These are phyloP conservation scores for Apamea epomidion DNA, from an alignment of 2,888 invertebrate species.

Conservation along the genomic window DNA sequence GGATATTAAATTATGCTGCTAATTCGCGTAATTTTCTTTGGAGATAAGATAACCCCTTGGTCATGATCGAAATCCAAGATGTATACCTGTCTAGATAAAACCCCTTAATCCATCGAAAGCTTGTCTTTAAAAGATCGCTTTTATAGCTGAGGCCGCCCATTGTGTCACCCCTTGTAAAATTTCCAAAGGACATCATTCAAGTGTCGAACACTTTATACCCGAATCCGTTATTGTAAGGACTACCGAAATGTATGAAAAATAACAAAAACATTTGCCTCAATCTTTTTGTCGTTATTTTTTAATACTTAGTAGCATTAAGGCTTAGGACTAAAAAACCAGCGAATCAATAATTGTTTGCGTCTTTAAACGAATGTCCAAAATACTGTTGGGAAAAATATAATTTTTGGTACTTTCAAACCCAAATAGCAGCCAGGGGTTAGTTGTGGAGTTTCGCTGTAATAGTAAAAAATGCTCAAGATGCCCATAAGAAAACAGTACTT, in stretches of 20 bases:
- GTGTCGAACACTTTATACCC: too few species aligned
- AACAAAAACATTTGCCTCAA: too few species aligned
- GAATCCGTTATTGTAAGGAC: too few species aligned
- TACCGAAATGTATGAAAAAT: too few species aligned
- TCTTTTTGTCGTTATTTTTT: too few species aligned
- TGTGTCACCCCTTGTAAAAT: not conserved
- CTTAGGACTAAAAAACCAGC: too few species aligned
- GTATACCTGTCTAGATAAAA: conserved; percentile 6
- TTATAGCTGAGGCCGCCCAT: not conserved
- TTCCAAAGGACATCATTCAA: not conserved
- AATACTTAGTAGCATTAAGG: too few species aligned
- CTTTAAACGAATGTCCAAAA: not conserved
- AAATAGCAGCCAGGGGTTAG: not conserved
- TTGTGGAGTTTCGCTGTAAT: not conserved
- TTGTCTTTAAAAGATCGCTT: not conserved
- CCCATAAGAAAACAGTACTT: not conserved
- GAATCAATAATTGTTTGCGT: not conserved
- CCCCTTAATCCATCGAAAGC: not conserved
- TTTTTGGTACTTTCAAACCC: too few species aligned
- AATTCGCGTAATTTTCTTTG: not conserved
- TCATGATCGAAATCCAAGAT: not conserved
- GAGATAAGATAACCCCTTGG: not conserved
- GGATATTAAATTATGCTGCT: not conserved
- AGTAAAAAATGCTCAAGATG: not conserved
- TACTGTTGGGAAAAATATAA: not conserved